phyloP scores from a whole-genome alignment of 2,113 vertebrate species.

The Macaca fascicularis region DNA sequence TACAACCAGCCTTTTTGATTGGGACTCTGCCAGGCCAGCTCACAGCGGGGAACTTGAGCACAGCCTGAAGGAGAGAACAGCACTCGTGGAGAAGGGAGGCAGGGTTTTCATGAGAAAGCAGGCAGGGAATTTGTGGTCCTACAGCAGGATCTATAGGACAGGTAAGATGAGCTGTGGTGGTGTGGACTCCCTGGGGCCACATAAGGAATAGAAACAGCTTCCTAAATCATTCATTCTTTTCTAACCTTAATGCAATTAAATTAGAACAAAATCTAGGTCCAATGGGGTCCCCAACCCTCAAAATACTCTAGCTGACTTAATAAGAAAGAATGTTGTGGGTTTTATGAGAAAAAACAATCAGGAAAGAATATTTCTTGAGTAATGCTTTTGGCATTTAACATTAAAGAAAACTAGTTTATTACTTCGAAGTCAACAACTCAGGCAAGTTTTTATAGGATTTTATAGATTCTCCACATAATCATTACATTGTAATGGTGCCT shows the following conservation, averaged over 20 bases:
- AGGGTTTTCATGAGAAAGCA: neutral
- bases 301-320: neutral
- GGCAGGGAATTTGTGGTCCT: neutral
- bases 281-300: fast-evolving
- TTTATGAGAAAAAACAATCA: neutral
- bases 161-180: neutral
- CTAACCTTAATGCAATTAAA: neutral
- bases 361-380: neutral
- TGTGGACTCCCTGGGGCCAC: neutral
- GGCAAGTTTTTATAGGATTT: neutral
- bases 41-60: neutral
- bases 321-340: neutral
- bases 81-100: neutral
- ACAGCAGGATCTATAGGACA: neutral
- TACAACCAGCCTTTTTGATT: neutral
- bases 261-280: neutral
- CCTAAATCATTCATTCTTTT: neutral
- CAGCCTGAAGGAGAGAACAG: neutral
- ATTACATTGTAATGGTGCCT: neutral
- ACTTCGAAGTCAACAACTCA: neutral
- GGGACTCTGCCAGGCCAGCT: neutral
- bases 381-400: neutral
- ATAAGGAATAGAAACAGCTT: neutral
- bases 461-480: neutral
- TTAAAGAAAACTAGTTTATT: neutral